Percentiles rank a stretch among this genome's conserved stretches.
Evolutionary conservation across 2,113 vertebrate species (phyloP).

Genomic region (Vombatus ursinus): DNA sequence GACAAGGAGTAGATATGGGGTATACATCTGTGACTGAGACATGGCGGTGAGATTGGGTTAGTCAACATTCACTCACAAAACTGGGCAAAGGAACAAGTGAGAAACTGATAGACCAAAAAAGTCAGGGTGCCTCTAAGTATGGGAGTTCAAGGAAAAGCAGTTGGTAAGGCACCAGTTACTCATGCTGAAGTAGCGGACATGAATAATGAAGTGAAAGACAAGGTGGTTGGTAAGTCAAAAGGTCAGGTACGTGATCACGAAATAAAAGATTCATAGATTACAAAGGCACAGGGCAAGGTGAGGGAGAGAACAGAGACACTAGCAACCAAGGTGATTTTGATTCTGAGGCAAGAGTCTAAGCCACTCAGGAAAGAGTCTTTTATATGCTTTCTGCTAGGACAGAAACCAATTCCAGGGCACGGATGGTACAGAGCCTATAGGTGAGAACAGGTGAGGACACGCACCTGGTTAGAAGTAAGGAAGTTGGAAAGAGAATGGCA

Average conservation of each 20-base stretch:
- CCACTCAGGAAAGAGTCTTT: neutral
- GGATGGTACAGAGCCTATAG: neutral
- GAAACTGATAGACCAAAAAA: neutral
- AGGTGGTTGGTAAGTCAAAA: neutral
- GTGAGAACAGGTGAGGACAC: neutral
- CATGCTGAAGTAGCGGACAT: neutral
- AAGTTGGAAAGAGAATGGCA: neutral
- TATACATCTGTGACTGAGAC: neutral
- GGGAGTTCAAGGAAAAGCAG: neutral
- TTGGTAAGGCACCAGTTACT: neutral
- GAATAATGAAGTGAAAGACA: neutral
- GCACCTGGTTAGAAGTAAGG: neutral
- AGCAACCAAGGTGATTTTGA: neutral
- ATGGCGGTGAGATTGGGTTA: neutral
- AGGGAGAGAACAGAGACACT: neutral
- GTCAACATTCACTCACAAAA: neutral
- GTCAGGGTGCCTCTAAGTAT: neutral
- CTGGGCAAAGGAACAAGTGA: neutral
- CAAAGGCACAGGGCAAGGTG: neutral
- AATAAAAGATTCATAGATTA: neutral
- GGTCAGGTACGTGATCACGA: neutral
- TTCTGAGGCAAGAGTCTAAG: constrained; percentile 1
- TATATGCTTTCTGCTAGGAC: neutral
- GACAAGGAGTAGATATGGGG: neutral
- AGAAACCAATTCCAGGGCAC: constrained; percentile 23